Conservation (phyloP, 2,113 vertebrate genomes). For the Tringa solitaria region DNA sequence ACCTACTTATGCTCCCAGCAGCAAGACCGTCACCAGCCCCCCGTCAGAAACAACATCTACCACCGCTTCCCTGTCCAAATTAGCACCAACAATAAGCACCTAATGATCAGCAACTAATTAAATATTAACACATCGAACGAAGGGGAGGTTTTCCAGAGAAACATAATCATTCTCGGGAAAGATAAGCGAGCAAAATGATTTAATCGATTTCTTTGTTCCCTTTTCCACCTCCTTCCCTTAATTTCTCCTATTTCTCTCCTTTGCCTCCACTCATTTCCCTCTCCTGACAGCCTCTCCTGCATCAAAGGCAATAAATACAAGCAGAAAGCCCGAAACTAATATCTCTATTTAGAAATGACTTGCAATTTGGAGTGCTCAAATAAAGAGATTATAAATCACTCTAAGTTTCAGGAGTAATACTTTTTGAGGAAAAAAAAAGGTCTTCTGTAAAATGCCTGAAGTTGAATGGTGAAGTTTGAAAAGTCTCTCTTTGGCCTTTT, state of each 20-base stretch:
- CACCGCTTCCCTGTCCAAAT: background rate
- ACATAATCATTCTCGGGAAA: background rate
- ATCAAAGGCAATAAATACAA: background rate
- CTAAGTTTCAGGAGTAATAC: background rate
- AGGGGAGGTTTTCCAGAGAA: background rate
- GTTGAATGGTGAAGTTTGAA: background rate
- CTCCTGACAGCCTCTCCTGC: background rate
- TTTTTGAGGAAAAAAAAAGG: background rate
- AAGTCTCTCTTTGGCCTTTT: background rate
- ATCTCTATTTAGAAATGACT: background rate
- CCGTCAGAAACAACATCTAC: background rate
- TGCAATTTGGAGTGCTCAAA: background rate
- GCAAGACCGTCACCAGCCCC: background rate
- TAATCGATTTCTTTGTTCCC: constrained; percentile 1
- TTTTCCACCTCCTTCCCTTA: constrained; percentile 8
- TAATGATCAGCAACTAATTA: background rate
- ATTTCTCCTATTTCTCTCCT: background rate
- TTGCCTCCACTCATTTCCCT: constrained; percentile 12
- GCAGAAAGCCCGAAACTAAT: background rate
- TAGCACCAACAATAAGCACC: background rate
- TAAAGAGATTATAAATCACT: background rate
- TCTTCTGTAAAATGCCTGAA: background rate
- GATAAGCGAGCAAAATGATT: accelerated
- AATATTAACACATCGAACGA: background rate
- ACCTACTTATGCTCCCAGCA: background rate